Evolutionary conservation across 2,888 invertebrate genomes (phyloP).

Genomic region (Agrochola circellaris): DNA sequence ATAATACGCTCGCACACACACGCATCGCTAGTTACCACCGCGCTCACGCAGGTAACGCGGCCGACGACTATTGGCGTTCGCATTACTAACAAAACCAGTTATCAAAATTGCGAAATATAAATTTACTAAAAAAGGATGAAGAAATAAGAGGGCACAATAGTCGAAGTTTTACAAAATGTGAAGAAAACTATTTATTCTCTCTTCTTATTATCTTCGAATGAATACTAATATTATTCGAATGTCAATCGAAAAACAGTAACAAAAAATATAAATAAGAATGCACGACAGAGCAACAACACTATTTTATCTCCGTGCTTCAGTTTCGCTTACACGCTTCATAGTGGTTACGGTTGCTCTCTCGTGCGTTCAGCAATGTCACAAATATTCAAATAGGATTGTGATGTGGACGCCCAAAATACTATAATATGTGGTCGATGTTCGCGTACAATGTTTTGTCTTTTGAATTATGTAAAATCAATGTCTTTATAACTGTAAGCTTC

Average conservation of each 20-base stretch:
- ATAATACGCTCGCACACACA: constrained; percentile 88
- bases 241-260: not conserved
- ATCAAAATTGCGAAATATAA: not conserved
- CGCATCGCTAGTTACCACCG: constrained; percentile 90
- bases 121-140: not conserved
- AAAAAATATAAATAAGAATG: constrained; percentile 3
- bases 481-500: constrained; percentile 9
- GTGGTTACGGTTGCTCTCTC: constrained; percentile 66
- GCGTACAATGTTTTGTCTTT: constrained; percentile 85
- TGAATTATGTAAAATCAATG: constrained; percentile 5
- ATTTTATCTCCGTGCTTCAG: constrained; percentile 64
- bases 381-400: constrained; percentile 54
- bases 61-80: constrained; percentile 78
- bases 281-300: constrained; percentile 66
- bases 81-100: constrained; percentile 64
- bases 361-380: constrained; percentile 44
- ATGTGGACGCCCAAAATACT: constrained; percentile 79
- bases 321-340: constrained; percentile 73
- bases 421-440: constrained; percentile 84
- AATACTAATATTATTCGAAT: not conserved
- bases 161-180: not conserved
- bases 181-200: not conserved
- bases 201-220: not conserved
- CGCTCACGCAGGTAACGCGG: constrained; percentile 89
- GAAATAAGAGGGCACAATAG: not conserved